These are phyloP conservation scores for Hemiprocne comata DNA, from an alignment of 2,113 vertebrate genomes.

Conservation along the genomic window DNA sequence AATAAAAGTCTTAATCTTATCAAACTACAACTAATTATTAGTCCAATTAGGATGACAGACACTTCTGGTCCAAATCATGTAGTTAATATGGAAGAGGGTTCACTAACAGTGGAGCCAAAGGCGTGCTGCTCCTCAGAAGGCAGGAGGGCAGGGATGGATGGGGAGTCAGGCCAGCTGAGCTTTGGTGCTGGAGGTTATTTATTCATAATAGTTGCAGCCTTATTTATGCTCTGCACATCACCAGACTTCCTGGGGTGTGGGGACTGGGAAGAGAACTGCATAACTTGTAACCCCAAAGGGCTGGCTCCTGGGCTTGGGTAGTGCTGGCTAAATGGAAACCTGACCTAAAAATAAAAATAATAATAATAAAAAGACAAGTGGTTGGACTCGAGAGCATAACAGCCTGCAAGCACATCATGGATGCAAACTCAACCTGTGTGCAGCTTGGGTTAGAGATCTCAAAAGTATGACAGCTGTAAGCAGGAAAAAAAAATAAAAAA, in stretches of 20 bases:
- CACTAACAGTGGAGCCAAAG: not conserved
- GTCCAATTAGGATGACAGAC: not conserved
- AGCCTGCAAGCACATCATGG: not conserved
- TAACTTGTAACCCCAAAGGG: not conserved
- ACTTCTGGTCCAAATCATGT: not conserved
- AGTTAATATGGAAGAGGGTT: not conserved
- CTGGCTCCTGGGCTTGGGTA: not conserved
- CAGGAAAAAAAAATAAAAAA: too few relatives aligned
- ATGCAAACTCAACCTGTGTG: not conserved
- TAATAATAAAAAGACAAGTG: rapidly evolving
- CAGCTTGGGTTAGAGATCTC: not conserved
- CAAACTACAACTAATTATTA: not conserved
- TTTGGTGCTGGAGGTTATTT: not conserved
- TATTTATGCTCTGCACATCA: not conserved
- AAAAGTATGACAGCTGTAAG: not conserved
- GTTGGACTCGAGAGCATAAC: not conserved
- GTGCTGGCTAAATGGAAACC: not conserved
- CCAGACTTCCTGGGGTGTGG: rapidly evolving
- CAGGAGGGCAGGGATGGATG: not conserved
- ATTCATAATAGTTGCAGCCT: not conserved
- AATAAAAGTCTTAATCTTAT: not conserved
- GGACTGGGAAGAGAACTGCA: not conserved
- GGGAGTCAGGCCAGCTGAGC: not conserved
- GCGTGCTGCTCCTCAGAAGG: not conserved
- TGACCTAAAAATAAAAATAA: not conserved